A percentile compares a stretch with the other conserved stretches of the same genome.
These are phyloP conservation scores for Pundamilia nyererei DNA, from an alignment of 2,113 vertebrate species.

Conservation along the genomic window DNA sequence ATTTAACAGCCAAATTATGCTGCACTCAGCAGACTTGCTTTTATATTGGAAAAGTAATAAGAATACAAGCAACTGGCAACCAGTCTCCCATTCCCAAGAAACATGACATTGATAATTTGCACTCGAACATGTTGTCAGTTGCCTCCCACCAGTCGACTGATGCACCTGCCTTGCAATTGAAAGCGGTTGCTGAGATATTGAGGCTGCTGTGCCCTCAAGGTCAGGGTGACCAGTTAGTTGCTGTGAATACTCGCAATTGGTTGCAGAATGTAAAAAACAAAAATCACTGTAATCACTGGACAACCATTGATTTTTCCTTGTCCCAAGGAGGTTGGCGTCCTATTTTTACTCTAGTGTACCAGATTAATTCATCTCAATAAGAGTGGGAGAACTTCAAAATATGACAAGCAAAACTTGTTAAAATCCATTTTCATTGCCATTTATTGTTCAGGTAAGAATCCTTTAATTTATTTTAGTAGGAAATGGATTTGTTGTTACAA, in stretches of 20 bases:
- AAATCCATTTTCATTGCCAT: not conserved
- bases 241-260: accelerated
- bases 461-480: not conserved
- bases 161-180: not conserved
- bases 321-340: not conserved
- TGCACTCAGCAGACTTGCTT: not conserved
- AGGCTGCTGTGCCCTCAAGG: not conserved
- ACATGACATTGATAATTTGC: not conserved
- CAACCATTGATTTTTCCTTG: not conserved
- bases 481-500: not conserved
- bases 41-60: not conserved
- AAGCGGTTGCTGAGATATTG: not conserved
- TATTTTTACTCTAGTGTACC: not conserved
- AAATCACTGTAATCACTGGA: not conserved
- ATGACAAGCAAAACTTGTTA: not conserved
- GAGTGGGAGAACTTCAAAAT: not conserved
- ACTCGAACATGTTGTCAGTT: not conserved
- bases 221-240: not conserved
- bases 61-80: not conserved
- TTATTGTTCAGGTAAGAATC: not conserved
- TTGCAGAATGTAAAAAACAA: not conserved
- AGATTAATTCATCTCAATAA: not conserved
- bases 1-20: not conserved
- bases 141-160: not conserved
- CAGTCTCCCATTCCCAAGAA: not conserved